Conservation (phyloP, 2,888 invertebrate genomes). For the Limulus polyphemus region DNA sequence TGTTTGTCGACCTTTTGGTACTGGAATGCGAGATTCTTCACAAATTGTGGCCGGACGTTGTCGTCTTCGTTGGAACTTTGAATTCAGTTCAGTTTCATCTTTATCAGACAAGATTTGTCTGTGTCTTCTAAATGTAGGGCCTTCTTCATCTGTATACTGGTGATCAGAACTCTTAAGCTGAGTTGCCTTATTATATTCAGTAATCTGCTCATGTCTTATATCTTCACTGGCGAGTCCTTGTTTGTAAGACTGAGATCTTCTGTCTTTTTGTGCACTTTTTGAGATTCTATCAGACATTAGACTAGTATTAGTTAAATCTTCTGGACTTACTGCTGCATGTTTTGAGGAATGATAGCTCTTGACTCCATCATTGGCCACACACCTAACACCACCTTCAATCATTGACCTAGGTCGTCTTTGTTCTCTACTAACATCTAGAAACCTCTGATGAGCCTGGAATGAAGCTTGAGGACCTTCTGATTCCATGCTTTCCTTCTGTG, state of each 20-base stretch:
- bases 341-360: too few species aligned
- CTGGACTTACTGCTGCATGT: too few species aligned
- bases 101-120: constrained; percentile 12
- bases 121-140: constrained; percentile 3
- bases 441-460: background rate
- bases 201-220: too few species aligned
- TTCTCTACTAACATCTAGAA: background rate
- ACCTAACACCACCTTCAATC: constrained; percentile 9
- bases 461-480: constrained; percentile 12
- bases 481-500: constrained; percentile 15
- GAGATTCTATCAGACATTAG: too few species aligned
- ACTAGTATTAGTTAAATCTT: too few species aligned
- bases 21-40: constrained; percentile 14
- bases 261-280: too few species aligned
- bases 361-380: too few species aligned
- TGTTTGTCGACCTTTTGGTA: constrained; percentile 10
- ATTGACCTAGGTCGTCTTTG: constrained; percentile 18
- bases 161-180: too few species aligned
- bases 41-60: constrained; percentile 8
- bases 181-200: too few species aligned
- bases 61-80: constrained; percentile 11
- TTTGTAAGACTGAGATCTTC: too few species aligned
- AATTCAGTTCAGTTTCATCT: constrained; percentile 18
- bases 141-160: background rate
- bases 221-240: too few species aligned